These are phyloP conservation scores for Aricia agestis DNA, from an alignment of 1,140 invertebrate species.

Conservation along the genomic window DNA sequence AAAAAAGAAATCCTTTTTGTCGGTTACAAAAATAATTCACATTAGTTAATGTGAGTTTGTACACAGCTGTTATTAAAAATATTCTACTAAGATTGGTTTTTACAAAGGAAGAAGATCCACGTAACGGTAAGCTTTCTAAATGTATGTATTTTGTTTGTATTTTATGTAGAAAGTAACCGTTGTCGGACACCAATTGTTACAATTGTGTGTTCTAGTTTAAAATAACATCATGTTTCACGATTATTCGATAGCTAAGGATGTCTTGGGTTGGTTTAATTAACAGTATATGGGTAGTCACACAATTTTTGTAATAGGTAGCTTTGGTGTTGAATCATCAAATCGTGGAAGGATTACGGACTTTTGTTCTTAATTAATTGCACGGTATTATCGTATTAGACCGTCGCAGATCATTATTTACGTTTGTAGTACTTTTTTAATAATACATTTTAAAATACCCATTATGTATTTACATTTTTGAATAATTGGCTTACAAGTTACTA, in stretches of 20 bases:
- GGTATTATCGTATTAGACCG: conserved; percentile 35
- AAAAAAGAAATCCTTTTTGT: conserved; percentile 59
- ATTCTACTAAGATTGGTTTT: conserved; percentile 8
- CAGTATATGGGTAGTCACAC: neutral
- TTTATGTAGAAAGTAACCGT: conserved; percentile 58
- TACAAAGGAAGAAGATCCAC: conserved; percentile 25
- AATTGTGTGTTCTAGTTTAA: conserved; percentile 58
- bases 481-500: too few species aligned
- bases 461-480: too few species aligned
- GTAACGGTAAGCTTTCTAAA: conserved; percentile 63
- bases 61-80: neutral
- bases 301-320: conserved; percentile 8
- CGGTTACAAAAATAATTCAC: conserved; percentile 53
- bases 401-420: conserved; percentile 25
- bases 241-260: conserved; percentile 49
- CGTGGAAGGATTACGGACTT: conserved; percentile 43
- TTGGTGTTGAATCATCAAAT: conserved; percentile 54
- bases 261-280: neutral
- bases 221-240: conserved; percentile 42
- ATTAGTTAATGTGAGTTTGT: conserved; percentile 53
- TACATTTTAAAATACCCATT: neutral
- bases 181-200: conserved; percentile 47
- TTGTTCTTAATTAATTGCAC: conserved; percentile 32
- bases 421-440: neutral
- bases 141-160: conserved; percentile 66